A percentile compares a stretch with the other conserved stretches of the same genome.
Evolutionary conservation across 1,140 invertebrate species (phyloP).

Genomic region (Plectus sambesii): DNA sequence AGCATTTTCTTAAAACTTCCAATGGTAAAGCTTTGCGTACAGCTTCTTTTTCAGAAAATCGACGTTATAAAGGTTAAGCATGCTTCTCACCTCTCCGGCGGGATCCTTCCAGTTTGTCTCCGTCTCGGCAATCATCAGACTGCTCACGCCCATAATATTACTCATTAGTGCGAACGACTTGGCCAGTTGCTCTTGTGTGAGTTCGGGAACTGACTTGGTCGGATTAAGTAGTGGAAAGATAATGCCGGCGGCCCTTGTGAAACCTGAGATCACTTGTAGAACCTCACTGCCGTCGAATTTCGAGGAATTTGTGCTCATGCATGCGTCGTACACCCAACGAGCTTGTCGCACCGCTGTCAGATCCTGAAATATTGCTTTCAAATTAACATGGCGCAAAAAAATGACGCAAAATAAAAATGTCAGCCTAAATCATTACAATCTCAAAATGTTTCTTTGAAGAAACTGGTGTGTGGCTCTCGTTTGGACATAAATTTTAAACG

Average conservation of each 20-base stretch:
- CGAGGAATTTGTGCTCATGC: conserved; percentile 1
- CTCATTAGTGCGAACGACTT: conserved; percentile 7
- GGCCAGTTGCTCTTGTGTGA: conserved; percentile 3
- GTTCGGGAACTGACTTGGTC: conserved; percentile 7
- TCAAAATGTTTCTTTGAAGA: too few species aligned
- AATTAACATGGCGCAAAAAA: neutral
- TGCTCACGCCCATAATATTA: conserved; percentile 2
- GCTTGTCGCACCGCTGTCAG: conserved; percentile 1
- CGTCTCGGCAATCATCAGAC: conserved; percentile 1
- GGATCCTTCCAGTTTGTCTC: conserved; percentile 10
- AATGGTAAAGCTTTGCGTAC: too few species aligned
- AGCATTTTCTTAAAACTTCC: too few species aligned
- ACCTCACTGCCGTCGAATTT: conserved; percentile 8
- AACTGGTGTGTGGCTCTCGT: too few species aligned
- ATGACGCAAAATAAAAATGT: neutral
- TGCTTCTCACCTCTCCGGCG: too few species aligned
- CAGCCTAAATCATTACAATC: too few species aligned
- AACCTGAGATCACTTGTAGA: neutral
- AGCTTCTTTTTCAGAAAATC: too few species aligned
- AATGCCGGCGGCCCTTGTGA: conserved; percentile 7
- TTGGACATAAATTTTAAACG: too few species aligned
- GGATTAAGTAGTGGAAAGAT: conserved; percentile 6
- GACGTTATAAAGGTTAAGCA: too few species aligned
- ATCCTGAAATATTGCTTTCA: neutral
- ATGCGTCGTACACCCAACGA: conserved; percentile 4